phyloP scores from a whole-genome alignment of 2,888 invertebrate genomes.

The Eudemis profundana region DNA sequence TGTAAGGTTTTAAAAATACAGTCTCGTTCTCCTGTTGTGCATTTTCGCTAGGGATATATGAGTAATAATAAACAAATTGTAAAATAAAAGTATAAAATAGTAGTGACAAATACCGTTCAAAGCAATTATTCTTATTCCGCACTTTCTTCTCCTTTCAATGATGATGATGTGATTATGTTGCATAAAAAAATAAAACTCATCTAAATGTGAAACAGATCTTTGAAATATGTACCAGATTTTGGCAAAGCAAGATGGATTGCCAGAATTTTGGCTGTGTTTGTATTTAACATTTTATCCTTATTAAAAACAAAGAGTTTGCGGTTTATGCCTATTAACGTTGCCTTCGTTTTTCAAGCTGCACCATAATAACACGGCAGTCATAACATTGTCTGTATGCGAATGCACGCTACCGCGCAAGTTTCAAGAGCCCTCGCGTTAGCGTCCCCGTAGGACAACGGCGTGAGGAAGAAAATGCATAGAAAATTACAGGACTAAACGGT shows the following conservation, averaged over 20 bases:
- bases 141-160: too few relatives aligned
- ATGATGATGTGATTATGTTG: too few relatives aligned
- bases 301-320: too few relatives aligned
- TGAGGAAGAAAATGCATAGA: conserved; percentile 17
- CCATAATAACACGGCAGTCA: conserved; percentile 9
- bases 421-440: conserved; percentile 34
- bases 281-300: too few relatives aligned
- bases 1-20: conserved; percentile 25
- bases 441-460: conserved; percentile 24
- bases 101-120: not conserved
- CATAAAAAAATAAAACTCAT: too few relatives aligned
- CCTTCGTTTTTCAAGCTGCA: not conserved
- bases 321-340: too few relatives aligned
- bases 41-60: not conserved
- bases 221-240: too few relatives aligned
- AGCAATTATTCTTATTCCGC: too few relatives aligned
- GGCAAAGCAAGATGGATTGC: too few relatives aligned
- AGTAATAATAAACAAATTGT: too few relatives aligned
- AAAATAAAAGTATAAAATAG: not conserved
- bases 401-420: conserved; percentile 23
- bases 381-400: conserved; percentile 27
- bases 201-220: too few relatives aligned
- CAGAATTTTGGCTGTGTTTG: too few relatives aligned
- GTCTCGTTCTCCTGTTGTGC: not conserved
- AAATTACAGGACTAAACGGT: conserved; percentile 13